These are phyloP conservation scores for Tokudaia tokunoshimensis DNA, from an alignment of 2,797 vertebrate genomes.

Conservation along the genomic window DNA sequence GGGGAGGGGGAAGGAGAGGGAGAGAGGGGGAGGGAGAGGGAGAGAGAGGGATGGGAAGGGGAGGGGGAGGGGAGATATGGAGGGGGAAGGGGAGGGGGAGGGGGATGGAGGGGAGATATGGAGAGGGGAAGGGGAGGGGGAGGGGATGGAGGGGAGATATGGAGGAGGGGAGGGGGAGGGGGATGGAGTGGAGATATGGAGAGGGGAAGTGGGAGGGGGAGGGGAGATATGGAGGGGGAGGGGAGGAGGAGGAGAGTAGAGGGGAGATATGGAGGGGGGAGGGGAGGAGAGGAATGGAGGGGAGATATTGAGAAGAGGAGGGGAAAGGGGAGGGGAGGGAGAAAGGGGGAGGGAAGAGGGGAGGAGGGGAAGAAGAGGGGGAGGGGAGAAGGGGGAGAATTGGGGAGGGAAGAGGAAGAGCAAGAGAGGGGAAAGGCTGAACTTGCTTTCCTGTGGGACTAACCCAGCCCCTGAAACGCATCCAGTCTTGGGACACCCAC, in stretches of 20 bases:
- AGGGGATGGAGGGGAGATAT: rapidly evolving
- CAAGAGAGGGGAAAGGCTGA: neutral
- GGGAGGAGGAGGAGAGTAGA: neutral
- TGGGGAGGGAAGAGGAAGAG: neutral
- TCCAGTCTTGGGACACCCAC: neutral
- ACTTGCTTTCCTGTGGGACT: neutral
- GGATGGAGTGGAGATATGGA: too few relatives aligned
- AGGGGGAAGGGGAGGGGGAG: neutral
- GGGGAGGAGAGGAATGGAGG: too few relatives aligned
- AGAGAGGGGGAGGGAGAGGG: rapidly evolving
- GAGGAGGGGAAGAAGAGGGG: rapidly evolving
- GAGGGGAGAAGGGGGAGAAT: too few relatives aligned
- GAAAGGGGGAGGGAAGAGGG: rapidly evolving
- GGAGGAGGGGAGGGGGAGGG: rapidly evolving
- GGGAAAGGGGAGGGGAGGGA: neutral
- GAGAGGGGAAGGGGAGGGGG: too few relatives aligned
- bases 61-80: neutral
- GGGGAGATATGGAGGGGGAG: too few relatives aligned
- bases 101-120: too few relatives aligned
- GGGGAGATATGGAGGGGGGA: too few relatives aligned
- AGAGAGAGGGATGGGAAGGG: rapidly evolving
- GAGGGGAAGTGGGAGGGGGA: too few relatives aligned
- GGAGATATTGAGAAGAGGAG: too few relatives aligned
- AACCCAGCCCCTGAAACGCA: neutral
- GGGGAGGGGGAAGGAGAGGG: rapidly evolving